Evolutionary conservation across 1,140 invertebrate genomes (phyloP).

Genomic region (Colletes latitarsis): DNA sequence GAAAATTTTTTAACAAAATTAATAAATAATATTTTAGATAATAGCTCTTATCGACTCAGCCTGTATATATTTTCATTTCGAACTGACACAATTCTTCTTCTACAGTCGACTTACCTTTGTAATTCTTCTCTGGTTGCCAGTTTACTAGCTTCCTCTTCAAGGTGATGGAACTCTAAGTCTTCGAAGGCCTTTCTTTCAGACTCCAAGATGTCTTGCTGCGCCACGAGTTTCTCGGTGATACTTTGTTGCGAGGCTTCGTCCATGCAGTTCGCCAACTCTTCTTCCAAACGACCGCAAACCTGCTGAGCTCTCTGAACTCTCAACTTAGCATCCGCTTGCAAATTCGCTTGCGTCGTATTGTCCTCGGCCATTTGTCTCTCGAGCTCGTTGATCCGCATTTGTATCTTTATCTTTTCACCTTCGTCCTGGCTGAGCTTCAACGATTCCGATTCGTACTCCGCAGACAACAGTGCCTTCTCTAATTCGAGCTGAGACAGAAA

Average conservation of each 20-base stretch:
- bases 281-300: constrained; percentile 74
- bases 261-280: constrained; percentile 68
- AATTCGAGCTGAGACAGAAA: constrained; percentile 87
- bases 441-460: constrained; percentile 90
- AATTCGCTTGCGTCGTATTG: constrained; percentile 75
- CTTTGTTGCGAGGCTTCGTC: constrained; percentile 67
- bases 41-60: no score
- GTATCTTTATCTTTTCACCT: constrained; percentile 85
- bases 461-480: constrained; percentile 90
- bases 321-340: constrained; percentile 78
- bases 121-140: constrained; percentile 91
- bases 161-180: constrained; percentile 95
- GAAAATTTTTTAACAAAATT: no score
- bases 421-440: constrained; percentile 87
- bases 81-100: background rate
- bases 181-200: constrained; percentile 92
- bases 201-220: constrained; percentile 85
- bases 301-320: constrained; percentile 77
- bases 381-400: constrained; percentile 83
- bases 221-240: constrained; percentile 69
- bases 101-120: constrained; percentile 82
- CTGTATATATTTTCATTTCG: no score
- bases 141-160: constrained; percentile 94
- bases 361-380: constrained; percentile 81
- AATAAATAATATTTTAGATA: no score